Percentiles rank a stretch among this genome's conserved stretches.
These are phyloP conservation scores for Linyphia triangularis DNA, from an alignment of 2,888 invertebrate species.

Conservation along the genomic window DNA sequence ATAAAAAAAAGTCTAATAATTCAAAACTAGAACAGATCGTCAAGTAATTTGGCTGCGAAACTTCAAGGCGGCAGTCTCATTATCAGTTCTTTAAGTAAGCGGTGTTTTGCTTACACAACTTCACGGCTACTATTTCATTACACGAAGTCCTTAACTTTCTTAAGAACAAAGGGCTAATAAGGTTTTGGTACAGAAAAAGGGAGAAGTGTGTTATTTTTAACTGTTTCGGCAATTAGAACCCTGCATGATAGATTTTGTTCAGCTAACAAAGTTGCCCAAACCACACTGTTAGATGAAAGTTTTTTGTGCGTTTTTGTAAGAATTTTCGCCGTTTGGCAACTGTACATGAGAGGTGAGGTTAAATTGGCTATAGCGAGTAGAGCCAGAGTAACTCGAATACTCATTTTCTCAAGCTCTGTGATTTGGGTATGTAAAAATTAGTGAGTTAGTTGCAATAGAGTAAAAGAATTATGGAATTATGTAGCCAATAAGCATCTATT, in stretches of 20 bases:
- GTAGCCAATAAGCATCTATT: background rate
- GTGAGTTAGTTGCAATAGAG: background rate
- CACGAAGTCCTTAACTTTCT: conserved; percentile 25
- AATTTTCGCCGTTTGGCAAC: too few relatives aligned
- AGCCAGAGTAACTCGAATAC: background rate
- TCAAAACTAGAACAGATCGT: conserved; percentile 21
- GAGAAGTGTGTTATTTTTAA: conserved; percentile 48
- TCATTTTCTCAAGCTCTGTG: background rate
- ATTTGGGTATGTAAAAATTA: background rate
- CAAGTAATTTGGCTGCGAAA: conserved; percentile 38
- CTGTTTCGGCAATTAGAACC: conserved; percentile 46
- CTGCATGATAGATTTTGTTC: conserved; percentile 18
- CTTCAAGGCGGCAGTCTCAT: conserved; percentile 30
- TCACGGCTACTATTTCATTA: conserved; percentile 40
- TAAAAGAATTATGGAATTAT: background rate
- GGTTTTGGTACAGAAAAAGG: conserved; percentile 44
- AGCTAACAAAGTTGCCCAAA: conserved; percentile 40
- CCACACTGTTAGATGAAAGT: conserved; percentile 4
- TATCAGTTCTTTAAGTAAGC: conserved; percentile 17
- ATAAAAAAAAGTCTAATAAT: conserved; percentile 47
- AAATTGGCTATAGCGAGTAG: background rate
- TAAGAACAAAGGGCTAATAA: conserved; percentile 16
- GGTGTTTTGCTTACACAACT: conserved; percentile 22
- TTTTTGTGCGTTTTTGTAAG: conserved; percentile 48
- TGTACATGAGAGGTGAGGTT: background rate